Evolutionary conservation across 2,888 invertebrate genomes (phyloP), one percentile per base, ranked within the genome.

Genomic region (Agonopterix alstromeriana): DNA sequence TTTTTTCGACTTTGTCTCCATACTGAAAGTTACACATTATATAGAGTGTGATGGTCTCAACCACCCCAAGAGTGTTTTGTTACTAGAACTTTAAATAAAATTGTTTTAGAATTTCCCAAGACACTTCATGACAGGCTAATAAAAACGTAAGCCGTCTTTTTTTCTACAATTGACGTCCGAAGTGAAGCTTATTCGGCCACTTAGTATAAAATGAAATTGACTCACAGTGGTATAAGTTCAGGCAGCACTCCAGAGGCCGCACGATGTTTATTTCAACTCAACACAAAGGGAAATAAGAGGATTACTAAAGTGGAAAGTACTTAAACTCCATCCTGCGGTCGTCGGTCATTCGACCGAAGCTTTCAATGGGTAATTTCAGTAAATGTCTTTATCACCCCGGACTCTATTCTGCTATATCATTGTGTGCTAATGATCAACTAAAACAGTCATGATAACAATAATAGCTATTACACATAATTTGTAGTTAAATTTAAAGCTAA

Each of bases 201-300:
- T 27, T 27, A 27, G 27, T 27, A 27, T 27, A 27, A 27, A 27
- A 27, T 27, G 27, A 27, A 27, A 27, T 27, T 27, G 27, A 27
- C 27, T 27, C 27, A 27, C 27, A 27, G 27, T 27, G 27, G 27
- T 27, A 5, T 27, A 27, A 47, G 43, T 47, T 47, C 38, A 27
- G 4, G 10, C 36, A 36, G 36, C 38, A 38, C 43, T 43, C 36
- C 27, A 7, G 27, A 27, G 27, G 27, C 27, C 35, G 10, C 35
- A 3, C 38, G 48, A 49, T 52, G 49, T 52, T 48, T 52, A 48
- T 52, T 52, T 43, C 46, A 17, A 47, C 36, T 43, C 38, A 41
- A 43, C 48, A 48, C 48, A 52, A 47, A 48, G 47, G 48, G 49
- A 49, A 52, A 52, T 52, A 52, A 52, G 51, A 52, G 51, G 51